Percentiles rank a stretch among this genome's conserved stretches.
These are phyloP conservation scores for Hetaerina americana DNA, from an alignment of 1,140 invertebrate species.

Conservation along the genomic window DNA sequence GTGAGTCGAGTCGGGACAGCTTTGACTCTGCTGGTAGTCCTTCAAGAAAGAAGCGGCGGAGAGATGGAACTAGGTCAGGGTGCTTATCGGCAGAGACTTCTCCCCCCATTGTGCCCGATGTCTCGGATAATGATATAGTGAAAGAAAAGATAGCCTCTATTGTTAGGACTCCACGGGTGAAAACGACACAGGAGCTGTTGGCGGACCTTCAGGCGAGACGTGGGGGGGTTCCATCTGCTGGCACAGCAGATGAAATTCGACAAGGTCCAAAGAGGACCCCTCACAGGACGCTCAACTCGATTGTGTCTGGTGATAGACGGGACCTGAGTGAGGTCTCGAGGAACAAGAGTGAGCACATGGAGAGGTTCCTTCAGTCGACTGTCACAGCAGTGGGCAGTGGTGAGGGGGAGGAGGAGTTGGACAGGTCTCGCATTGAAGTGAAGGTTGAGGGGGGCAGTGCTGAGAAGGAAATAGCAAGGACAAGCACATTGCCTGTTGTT, in stretches of 20 bases:
- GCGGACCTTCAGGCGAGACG: conserved; percentile 57
- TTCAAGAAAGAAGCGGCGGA: conserved; percentile 5
- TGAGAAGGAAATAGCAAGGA: conserved; percentile 10
- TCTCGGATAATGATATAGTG: conserved; percentile 32
- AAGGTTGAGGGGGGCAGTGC: conserved; percentile 7
- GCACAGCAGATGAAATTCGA: conserved; percentile 17
- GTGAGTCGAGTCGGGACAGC: conserved; percentile 17
- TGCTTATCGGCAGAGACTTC: neutral
- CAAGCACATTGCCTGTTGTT: conserved; percentile 12
- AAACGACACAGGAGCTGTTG: conserved; percentile 71
- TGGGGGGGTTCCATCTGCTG: conserved; percentile 25
- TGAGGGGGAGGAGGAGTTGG: conserved; percentile 18
- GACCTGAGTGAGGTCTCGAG: conserved; percentile 16
- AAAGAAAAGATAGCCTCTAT: conserved; percentile 49
- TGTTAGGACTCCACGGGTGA: conserved; percentile 54
- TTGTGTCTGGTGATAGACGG: conserved; percentile 2
- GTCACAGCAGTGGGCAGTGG: conserved; percentile 17
- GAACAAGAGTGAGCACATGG: conserved; percentile 42
- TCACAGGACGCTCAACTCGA: conserved; percentile 14
- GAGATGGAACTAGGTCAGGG: neutral
- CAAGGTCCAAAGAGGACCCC: conserved; percentile 20
- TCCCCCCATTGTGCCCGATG: neutral
- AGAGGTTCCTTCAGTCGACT: conserved; percentile 37
- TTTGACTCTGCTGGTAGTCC: conserved; percentile 9
- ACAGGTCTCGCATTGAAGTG: conserved; percentile 14